phyloP scores from a whole-genome alignment of 2,113 vertebrate genomes.

The Piprites chloris region DNA sequence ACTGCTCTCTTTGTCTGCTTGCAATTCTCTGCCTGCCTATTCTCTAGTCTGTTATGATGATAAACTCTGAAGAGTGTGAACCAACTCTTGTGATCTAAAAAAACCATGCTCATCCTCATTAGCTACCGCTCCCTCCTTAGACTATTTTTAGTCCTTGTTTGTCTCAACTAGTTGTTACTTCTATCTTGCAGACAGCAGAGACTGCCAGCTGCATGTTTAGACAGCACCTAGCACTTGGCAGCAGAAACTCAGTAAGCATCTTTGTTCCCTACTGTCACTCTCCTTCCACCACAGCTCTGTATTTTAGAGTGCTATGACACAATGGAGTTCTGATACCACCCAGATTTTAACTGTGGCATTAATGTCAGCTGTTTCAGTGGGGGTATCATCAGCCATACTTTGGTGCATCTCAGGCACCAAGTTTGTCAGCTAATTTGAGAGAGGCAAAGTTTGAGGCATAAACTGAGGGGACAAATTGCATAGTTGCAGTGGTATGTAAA shows the following conservation, averaged over 20 bases:
- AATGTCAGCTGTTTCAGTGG: background rate
- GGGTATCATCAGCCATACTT: background rate
- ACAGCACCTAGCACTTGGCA: background rate
- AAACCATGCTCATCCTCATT: background rate
- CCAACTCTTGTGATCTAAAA: background rate
- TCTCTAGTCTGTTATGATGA: background rate
- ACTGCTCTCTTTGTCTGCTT: background rate
- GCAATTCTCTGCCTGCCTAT: background rate
- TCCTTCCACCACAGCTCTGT: background rate
- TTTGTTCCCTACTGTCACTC: background rate
- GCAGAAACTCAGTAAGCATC: background rate
- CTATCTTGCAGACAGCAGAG: background rate
- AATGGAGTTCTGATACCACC: background rate
- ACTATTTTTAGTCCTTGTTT: conserved; percentile 30
- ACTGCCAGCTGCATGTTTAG: conserved; percentile 2
- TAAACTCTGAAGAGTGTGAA: background rate
- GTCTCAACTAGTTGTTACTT: background rate
- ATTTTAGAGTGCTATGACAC: background rate
- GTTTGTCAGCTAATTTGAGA: background rate
- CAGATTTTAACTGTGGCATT: background rate
- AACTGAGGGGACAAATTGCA: background rate
- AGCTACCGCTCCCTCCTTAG: background rate
- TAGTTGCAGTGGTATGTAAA: background rate
- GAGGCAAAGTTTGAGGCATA: background rate
- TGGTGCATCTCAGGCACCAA: background rate